These are phyloP conservation scores for Anniella stebbinsi DNA, from an alignment of 2,797 vertebrate species.

Conservation along the genomic window DNA sequence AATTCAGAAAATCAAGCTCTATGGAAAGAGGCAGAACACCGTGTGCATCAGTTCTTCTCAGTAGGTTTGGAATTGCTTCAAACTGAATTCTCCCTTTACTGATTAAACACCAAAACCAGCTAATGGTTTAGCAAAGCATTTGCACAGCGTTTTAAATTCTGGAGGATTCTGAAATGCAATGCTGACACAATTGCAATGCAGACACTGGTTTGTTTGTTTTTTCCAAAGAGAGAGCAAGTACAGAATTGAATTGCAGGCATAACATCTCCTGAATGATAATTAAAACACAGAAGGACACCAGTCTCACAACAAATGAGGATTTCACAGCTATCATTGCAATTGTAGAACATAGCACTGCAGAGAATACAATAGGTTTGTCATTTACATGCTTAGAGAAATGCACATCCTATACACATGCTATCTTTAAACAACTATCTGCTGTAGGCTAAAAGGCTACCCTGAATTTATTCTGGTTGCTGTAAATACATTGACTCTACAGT, in stretches of 20 bases:
- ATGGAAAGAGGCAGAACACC: neutral
- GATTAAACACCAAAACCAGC: neutral
- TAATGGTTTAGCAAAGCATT: neutral
- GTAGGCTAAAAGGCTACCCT: neutral
- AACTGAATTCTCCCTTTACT: neutral
- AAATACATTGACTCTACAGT: neutral
- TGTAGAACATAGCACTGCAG: neutral
- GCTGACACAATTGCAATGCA: neutral
- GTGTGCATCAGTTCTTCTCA: neutral
- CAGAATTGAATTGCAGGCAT: constrained; percentile 41
- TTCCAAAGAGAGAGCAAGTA: constrained; percentile 24
- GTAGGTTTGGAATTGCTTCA: constrained; percentile 2
- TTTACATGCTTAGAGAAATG: neutral
- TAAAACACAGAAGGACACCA: neutral
- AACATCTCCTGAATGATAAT: constrained; percentile 40
- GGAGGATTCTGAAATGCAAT: neutral
- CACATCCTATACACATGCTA: neutral
- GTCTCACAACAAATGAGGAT: constrained; percentile 1
- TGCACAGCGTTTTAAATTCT: neutral
- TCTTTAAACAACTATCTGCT: neutral
- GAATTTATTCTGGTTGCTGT: constrained; percentile 14
- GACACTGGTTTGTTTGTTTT: neutral
- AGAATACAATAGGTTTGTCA: neutral
- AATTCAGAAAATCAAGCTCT: constrained; percentile 22
- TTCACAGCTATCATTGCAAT: neutral